A percentile compares a stretch with the other conserved stretches of the same genome.
These are phyloP conservation scores for Mastomys natalensis DNA, from an alignment of 2,113 vertebrate genomes.

Conservation along the genomic window DNA sequence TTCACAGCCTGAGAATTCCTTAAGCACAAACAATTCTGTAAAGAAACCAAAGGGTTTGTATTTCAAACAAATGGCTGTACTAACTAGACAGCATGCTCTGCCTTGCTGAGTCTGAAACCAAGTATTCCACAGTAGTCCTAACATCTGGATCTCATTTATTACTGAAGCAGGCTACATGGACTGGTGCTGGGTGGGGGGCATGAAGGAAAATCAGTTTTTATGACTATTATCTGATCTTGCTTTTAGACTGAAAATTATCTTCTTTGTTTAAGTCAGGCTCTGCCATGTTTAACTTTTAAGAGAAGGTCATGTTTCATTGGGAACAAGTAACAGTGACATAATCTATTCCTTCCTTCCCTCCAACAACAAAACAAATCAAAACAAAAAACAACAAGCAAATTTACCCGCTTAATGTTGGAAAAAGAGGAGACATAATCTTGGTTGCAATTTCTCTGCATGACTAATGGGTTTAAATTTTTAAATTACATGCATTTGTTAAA, in stretches of 20 bases:
- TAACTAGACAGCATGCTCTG: slow-evolving; percentile 39
- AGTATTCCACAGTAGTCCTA: slow-evolving; percentile 43
- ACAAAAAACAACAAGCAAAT: background rate
- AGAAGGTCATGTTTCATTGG: background rate
- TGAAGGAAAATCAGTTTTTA: slow-evolving; percentile 76
- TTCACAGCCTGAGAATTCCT: background rate
- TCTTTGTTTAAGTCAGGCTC: slow-evolving; percentile 43
- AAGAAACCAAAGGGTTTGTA: slow-evolving; percentile 1
- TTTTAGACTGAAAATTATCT: slow-evolving; percentile 44
- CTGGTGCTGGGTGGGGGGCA: slow-evolving; percentile 9
- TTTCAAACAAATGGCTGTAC: background rate
- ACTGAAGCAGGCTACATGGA: slow-evolving; percentile 70
- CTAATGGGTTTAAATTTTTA: background rate
- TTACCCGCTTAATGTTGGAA: background rate
- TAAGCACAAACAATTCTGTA: background rate
- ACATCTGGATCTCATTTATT: slow-evolving; percentile 82
- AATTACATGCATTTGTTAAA: slow-evolving; percentile 39
- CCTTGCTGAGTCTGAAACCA: background rate
- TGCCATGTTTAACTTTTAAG: slow-evolving; percentile 64
- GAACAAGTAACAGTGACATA: background rate
- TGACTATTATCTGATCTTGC: slow-evolving; percentile 72
- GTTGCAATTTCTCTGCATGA: background rate
- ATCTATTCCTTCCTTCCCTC: background rate
- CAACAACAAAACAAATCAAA: background rate
- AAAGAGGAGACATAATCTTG: slow-evolving; percentile 1